A percentile compares a stretch with the other conserved stretches of the same genome.
These are phyloP conservation scores for Palythoa grandis DNA, from an alignment of 92 coral and sea anemone species.

Conservation along the genomic window DNA sequence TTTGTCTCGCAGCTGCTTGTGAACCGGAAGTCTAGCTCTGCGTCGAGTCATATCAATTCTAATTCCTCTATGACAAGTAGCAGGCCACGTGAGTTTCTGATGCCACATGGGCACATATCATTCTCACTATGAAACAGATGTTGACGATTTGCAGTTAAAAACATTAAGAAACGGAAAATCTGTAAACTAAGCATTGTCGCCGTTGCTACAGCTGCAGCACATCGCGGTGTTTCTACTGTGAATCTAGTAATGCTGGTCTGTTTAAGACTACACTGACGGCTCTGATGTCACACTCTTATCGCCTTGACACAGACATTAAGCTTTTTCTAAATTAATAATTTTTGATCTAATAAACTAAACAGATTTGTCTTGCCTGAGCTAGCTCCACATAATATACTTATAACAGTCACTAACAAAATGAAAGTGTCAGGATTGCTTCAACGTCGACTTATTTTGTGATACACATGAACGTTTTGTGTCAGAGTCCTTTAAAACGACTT, in stretches of 20 bases:
- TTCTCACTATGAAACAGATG: constrained; percentile 34
- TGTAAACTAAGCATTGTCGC: background rate
- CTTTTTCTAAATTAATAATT: constrained; percentile 20
- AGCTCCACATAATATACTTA: constrained; percentile 28
- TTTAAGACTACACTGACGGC: background rate
- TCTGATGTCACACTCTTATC: constrained; percentile 30
- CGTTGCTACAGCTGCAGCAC: background rate
- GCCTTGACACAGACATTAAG: constrained; percentile 38
- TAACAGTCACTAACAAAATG: background rate
- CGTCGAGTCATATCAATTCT: constrained; percentile 31
- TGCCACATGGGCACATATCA: background rate
- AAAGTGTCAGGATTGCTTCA: background rate
- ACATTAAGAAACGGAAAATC: constrained; percentile 2
- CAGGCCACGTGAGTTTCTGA: constrained; percentile 21
- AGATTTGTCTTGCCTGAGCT: constrained; percentile 33
- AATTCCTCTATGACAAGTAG: constrained; percentile 24
- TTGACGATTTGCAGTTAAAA: constrained; percentile 26
- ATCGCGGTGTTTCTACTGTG: background rate
- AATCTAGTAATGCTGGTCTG: background rate
- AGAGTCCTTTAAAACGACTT: background rate
- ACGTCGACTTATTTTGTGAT: background rate
- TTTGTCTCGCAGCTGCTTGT: constrained; percentile 34
- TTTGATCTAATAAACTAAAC: constrained; percentile 43
- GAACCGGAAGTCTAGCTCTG: constrained; percentile 36
- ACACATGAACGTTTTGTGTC: background rate